These are phyloP conservation scores for Xiphorhynchus erythropygius DNA, from an alignment of 2,797 vertebrate species.

Conservation along the genomic window DNA sequence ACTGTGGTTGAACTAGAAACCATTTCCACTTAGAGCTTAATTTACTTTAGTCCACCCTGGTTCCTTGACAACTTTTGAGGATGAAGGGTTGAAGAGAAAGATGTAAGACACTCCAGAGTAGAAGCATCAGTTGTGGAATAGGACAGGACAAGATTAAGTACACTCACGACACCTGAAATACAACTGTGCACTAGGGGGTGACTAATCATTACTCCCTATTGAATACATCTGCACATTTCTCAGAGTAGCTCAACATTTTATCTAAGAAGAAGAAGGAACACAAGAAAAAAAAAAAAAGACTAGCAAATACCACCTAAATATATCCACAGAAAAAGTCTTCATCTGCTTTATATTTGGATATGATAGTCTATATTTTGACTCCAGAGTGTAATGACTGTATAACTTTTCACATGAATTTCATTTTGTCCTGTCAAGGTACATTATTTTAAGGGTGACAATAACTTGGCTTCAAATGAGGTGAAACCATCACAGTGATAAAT, in stretches of 20 bases:
- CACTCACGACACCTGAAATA: slow-evolving; percentile 59
- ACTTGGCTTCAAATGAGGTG: slow-evolving; percentile 83
- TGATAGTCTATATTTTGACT: slow-evolving; percentile 76
- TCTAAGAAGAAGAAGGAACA: background rate
- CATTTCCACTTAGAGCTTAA: background rate
- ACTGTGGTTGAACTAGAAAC: background rate
- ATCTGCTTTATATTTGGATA: slow-evolving; percentile 69
- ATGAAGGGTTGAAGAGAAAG: background rate
- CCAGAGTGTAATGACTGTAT: slow-evolving; percentile 71
- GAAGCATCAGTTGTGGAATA: slow-evolving; percentile 20
- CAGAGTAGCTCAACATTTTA: slow-evolving; percentile 22
- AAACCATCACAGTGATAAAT: slow-evolving; percentile 90
- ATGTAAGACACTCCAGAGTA: slow-evolving; percentile 45
- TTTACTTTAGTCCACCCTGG: background rate
- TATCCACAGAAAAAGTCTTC: slow-evolving; percentile 24
- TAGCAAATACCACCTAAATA: slow-evolving; percentile 63
- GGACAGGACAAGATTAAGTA: slow-evolving; percentile 52
- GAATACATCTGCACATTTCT: slow-evolving; percentile 62
- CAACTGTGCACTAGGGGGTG: slow-evolving; percentile 31
- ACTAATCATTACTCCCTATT: slow-evolving; percentile 64
- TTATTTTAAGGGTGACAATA: slow-evolving; percentile 84
- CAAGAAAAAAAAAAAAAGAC: background rate
- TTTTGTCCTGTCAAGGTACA: slow-evolving; percentile 74
- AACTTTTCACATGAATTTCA: slow-evolving; percentile 77
- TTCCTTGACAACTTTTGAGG: background rate